Conservation (phyloP, 2,113 vertebrate genomes). For the Tamias sibiricus region DNA sequence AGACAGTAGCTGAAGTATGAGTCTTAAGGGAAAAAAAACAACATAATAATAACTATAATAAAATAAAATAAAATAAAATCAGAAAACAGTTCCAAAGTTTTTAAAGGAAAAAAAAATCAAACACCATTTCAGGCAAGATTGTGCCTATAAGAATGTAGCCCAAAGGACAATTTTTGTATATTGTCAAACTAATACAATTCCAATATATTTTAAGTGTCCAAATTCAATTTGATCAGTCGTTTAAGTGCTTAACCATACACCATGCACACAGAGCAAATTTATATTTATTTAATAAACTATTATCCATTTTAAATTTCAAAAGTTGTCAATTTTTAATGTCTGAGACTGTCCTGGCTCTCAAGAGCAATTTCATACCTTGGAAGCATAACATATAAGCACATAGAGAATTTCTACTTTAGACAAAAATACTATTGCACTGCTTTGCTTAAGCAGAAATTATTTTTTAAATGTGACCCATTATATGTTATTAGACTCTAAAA, state of each 20-base stretch:
- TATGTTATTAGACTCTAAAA: neutral
- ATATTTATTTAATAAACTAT: slow-evolving; percentile 26
- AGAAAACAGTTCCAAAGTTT: neutral
- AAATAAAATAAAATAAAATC: neutral
- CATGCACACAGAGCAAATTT: neutral
- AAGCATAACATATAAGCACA: neutral
- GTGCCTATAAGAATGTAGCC: neutral
- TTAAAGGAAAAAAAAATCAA: neutral
- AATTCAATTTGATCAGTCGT: neutral
- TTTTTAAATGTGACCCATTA: neutral
- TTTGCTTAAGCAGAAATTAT: slow-evolving; percentile 36
- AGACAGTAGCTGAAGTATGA: neutral
- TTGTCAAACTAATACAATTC: neutral
- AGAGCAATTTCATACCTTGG: neutral
- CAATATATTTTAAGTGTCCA: neutral
- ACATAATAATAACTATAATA: neutral
- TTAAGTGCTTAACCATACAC: neutral
- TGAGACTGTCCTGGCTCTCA: neutral
- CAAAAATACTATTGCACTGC: neutral
- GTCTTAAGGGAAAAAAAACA: neutral
- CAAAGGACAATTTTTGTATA: neutral
- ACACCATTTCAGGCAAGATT: neutral
- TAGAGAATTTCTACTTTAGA: neutral
- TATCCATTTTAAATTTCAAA: neutral
- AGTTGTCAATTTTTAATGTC: neutral